Conservation (phyloP, 2,113 vertebrate species). For the Sapayoa aenigma region DNA sequence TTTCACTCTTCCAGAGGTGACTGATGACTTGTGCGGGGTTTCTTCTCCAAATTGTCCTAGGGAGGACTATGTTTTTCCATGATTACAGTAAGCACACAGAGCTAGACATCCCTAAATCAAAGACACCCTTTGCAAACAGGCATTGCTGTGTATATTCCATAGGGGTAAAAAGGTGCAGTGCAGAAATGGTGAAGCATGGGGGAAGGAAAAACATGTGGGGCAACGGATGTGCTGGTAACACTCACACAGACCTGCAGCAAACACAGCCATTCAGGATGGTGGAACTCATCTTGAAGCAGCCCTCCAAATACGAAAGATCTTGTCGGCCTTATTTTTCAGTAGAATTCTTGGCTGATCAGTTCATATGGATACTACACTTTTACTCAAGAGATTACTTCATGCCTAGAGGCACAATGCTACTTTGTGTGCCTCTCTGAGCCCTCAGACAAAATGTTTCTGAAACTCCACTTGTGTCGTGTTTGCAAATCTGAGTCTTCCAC, state of each 20-base stretch:
- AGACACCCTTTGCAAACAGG: not conserved
- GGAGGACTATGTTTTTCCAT: not conserved
- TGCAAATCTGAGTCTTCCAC: constrained; percentile 7
- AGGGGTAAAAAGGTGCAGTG: not conserved
- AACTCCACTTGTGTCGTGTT: not conserved
- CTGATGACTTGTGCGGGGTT: not conserved
- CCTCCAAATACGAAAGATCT: not conserved
- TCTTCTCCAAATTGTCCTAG: not conserved
- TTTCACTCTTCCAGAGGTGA: not conserved
- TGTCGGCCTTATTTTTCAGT: not conserved
- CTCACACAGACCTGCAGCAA: not conserved
- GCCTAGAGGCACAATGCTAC: not conserved
- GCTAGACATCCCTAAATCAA: not conserved
- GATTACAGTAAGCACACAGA: rapidly evolving
- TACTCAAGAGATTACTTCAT: constrained; percentile 1
- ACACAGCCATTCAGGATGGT: not conserved
- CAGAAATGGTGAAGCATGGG: not conserved
- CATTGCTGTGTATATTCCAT: not conserved
- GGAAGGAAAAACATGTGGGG: not conserved
- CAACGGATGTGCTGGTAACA: not conserved
- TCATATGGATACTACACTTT: not conserved
- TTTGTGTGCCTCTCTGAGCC: not conserved
- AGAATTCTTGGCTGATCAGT: not conserved
- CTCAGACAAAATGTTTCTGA: not conserved
- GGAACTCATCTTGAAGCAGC: not conserved